phyloP scores from a whole-genome alignment of 2,888 invertebrate species.

The Drosophila barbarae region DNA sequence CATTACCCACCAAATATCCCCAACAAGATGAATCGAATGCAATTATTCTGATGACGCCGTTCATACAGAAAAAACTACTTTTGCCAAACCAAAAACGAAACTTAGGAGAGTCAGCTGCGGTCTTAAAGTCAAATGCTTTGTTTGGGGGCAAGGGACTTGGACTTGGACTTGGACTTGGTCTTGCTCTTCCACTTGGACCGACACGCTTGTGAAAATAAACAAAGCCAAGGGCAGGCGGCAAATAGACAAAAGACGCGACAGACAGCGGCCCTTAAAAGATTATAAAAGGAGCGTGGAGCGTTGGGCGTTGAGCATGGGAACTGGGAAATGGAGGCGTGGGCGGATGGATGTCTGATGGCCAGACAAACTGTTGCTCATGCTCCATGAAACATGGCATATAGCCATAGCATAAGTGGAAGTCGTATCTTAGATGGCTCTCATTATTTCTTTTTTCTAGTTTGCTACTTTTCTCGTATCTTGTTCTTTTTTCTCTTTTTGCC shows the following conservation, averaged over 20 bases:
- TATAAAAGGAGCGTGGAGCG: conserved; percentile 50
- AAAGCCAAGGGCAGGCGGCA: conserved; percentile 44
- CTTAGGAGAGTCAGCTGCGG: conserved; percentile 20
- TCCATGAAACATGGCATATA: conserved; percentile 29
- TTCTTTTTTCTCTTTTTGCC: conserved; percentile 2
- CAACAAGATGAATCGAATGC: conserved; percentile 26
- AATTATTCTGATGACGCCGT: conserved; percentile 17
- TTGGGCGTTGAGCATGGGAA: not conserved
- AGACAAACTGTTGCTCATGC: conserved; percentile 42
- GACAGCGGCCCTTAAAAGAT: conserved; percentile 63
- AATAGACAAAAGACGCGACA: conserved; percentile 64
- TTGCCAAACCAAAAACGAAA: conserved; percentile 15
- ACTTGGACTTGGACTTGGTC: conserved; percentile 12
- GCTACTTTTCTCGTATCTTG: not conserved
- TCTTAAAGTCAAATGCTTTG: conserved; percentile 58
- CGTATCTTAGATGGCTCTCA: conserved; percentile 38
- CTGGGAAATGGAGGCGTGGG: conserved; percentile 11
- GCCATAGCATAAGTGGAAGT: conserved; percentile 31
- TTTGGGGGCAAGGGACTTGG: conserved; percentile 44
- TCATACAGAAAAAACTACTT: conserved; percentile 18
- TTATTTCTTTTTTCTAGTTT: conserved; percentile 26
- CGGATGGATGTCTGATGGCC: conserved; percentile 32
- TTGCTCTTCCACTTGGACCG: conserved; percentile 8
- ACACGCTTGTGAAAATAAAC: conserved; percentile 41
- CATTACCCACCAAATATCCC: not conserved